Base-by-base conservation (phyloP, 2,113 vertebrate species). In the Sciurus niger region DNA sequence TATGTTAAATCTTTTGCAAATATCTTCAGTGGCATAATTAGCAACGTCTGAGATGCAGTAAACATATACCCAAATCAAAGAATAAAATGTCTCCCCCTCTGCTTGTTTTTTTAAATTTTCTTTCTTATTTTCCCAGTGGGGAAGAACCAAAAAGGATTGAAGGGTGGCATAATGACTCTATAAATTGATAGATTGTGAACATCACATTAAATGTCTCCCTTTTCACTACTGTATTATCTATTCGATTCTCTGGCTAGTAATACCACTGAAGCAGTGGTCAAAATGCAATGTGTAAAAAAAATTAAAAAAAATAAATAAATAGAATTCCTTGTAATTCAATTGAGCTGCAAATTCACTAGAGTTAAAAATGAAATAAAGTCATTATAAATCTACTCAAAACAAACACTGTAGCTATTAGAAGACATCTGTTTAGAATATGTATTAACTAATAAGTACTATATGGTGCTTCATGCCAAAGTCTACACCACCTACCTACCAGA, bases 361-460 rank as follows among this genome's bases (percentile, higher is more conserved):
- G 8, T 77, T 96, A 88, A 85, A 80, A 73, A 63, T 92, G 48
- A 94, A 96, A n/a, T 51, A 77, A 73, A 89, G 65, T 79, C 43
- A 74, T 73, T 60, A 13, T 92, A 97, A 95, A 60, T 60, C 12
- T 40, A 78, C 37, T 90, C 6, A 88, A 89, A 91, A 77, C 53
- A 80, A 72, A 72, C 67, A 72, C 8, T 34, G 11, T 87, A 92
- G 60, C 17, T 91, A 51, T 84, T 89, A 85, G 67, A 91, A 94
- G 73, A 78, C 22, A 85, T 80, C 16, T 89, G 8, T 94, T 90
- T 92, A 37, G 63, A 92, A 55, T 89, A n/a, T 7, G 9, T 84
- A 65, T 90, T 92, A 95, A 92, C 37, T 68, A 89, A 60, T 93
- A 79, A 63, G 79, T 83, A 12, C 22, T 65, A n/a, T 5, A 16